Evolutionary conservation across 64 coral and sea anemone genomes (phyloP).

Genomic region (Montipora foliosa): DNA sequence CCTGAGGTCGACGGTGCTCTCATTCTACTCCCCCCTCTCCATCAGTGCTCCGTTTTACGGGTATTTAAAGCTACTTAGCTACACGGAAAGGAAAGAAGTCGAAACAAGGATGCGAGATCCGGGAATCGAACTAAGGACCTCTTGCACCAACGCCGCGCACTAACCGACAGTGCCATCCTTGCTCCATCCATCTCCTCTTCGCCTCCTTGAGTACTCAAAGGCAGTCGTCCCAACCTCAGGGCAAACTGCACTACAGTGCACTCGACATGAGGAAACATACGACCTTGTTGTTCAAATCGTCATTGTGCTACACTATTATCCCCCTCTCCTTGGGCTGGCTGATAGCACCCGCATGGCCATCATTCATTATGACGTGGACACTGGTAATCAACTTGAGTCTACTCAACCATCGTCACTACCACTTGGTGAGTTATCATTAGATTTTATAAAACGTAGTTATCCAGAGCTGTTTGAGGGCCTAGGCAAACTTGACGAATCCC

Average conservation of each 20-base stretch:
- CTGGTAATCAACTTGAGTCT: neutral
- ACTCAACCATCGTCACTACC: neutral
- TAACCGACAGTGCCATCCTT: no score
- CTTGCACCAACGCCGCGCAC: no score
- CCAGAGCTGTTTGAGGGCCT: neutral
- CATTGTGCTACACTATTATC: neutral
- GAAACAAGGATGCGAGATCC: no score
- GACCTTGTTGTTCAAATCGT: neutral
- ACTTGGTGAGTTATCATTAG: neutral
- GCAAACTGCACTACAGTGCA: slow-evolving; percentile 22
- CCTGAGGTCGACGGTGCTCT: neutral
- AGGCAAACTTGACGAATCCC: neutral
- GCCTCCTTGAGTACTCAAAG: slow-evolving; percentile 21
- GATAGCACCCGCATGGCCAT: slow-evolving; percentile 51
- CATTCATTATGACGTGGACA: slow-evolving; percentile 34
- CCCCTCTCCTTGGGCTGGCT: slow-evolving; percentile 10
- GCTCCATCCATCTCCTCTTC: neutral
- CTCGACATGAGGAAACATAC: neutral
- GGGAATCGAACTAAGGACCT: no score
- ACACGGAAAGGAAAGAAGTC: no score
- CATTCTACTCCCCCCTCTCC: no score
- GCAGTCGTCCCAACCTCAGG: neutral
- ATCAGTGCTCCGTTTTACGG: no score
- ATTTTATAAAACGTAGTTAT: neutral
- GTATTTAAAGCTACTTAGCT: no score